Evolutionary conservation across 2,113 vertebrate species (phyloP), one percentile per base, ranked within the genome.

Genomic region (Dipodomys merriami): DNA sequence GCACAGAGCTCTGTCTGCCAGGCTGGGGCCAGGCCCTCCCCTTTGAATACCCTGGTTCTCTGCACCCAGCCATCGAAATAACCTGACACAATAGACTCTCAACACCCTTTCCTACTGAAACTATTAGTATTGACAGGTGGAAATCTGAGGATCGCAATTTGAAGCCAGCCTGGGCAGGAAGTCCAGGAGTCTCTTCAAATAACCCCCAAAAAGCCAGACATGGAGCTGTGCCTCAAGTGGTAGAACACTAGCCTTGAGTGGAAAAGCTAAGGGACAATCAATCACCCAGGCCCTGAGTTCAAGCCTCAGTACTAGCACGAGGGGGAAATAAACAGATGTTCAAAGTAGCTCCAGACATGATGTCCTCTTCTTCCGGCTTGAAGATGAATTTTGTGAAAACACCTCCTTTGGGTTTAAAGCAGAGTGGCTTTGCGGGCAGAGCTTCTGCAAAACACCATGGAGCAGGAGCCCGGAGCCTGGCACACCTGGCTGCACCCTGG

Each of bases 11-110:
- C 18, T 15, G 25, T n/a, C 53, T 39, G 68, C 27, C 60, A 85
- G 83, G 83, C 33, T 30, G 53, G 30, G 73, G 53, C 18, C 65
- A 65, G 22, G 16, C 65, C 57, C 7, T 62, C 10, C 25, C 53
- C 27, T 62, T 85, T 29, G 6, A 68, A 83, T 79, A 67, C 86
- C 86, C 60, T 86, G 72, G 5, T 74, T 91, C 81, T 93, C 25
- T 60, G 35, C 6, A 76, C 71, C 44, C 68, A 92, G 76, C 13
- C 1, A 33, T 91, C 73, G 77, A 64, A 86, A 73, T 74, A 88
- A 71, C 27, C 73, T 79, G 65, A 30, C 62, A 33, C 16, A 25
- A 12, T 19, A 74, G 9, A 83, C 22, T 30, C 27, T 68, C 30
- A 62, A 7, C 15, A 18, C 15, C 12, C 53, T 57, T 88, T 23